phyloP scores from a whole-genome alignment of 2,797 vertebrate species.

The Eutrigla gurnardus region DNA sequence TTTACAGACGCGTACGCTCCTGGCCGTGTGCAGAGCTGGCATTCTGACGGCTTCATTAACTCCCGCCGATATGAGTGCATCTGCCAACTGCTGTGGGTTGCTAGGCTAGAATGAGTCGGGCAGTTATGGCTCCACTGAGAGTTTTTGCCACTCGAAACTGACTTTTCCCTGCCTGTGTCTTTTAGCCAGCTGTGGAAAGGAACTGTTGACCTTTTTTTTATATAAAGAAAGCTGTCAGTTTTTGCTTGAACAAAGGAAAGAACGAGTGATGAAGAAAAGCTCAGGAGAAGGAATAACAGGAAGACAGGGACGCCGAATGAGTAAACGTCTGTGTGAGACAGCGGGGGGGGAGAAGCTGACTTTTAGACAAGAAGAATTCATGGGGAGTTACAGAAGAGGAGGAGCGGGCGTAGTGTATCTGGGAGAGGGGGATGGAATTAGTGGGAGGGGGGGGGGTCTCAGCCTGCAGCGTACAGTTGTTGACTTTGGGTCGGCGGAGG shows the following conservation, averaged over 20 bases:
- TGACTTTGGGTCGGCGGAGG: slow-evolving; percentile 71
- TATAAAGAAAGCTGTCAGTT: slow-evolving; percentile 15
- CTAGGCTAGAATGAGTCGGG: slow-evolving; percentile 20
- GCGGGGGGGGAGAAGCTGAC: slow-evolving; percentile 23
- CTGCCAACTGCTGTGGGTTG: slow-evolving; percentile 42
- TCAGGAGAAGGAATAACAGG: slow-evolving; percentile 41
- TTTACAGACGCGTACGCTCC: slow-evolving; percentile 37
- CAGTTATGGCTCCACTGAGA: background rate
- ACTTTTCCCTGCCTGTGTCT: background rate
- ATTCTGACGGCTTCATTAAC: slow-evolving; percentile 67
- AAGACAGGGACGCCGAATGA: slow-evolving; percentile 40
- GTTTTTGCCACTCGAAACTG: background rate
- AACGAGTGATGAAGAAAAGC: slow-evolving; percentile 10
- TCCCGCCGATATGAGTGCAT: slow-evolving; percentile 42
- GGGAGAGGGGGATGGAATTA: background rate
- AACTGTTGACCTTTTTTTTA: slow-evolving; percentile 38
- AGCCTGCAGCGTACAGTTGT: slow-evolving; percentile 58
- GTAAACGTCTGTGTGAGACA: slow-evolving; percentile 34
- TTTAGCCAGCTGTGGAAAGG: slow-evolving; percentile 17
- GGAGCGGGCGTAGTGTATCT: background rate
- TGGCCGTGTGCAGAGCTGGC: slow-evolving; percentile 45
- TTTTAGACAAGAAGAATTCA: slow-evolving; percentile 42
- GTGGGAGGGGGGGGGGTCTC: background rate
- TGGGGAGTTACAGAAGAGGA: slow-evolving; percentile 24
- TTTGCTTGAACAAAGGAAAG: slow-evolving; percentile 23